Evolutionary conservation across 2,797 vertebrate species (phyloP), one percentile per base, ranked within the genome.

Genomic region (Eidolon dupreanum): DNA sequence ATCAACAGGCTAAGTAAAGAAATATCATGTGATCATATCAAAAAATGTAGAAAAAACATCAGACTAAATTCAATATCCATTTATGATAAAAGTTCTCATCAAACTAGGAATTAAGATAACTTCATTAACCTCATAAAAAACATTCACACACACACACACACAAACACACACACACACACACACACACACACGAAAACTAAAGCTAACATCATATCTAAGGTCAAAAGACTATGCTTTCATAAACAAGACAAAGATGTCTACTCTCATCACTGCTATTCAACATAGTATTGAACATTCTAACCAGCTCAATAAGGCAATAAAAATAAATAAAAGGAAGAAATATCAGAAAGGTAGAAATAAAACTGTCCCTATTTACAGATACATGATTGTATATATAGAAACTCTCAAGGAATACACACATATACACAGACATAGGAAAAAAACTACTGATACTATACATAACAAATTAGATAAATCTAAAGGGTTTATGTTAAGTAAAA

Each of bases 11-110:
- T 65, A 74, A 86, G 73, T 9, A 88, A 46, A 78, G 53, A 33
- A 55, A 79, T 87, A 85, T n/a, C 6, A 65, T 66, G 65, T 31
- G 36, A 63, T 90, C 75, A 70, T 36, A 49, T 66, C 68, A 79
- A 78, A 53, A 17, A 46, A 78, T 78, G 16, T 22, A 84, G 10
- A 83, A 63, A 75, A 57, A 31, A 6, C 19, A 33, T 85, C 59
- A 77, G 41, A 94, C 41, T 75, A 94, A 93, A 49, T 68, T 83
- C 63, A 59, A 61, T 16, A 94, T 61, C 24, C 53, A 65, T 90
- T 83, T 41, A 68, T 78, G 22, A 94, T 36, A 90, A 85, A 85
- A 85, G 26, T 74, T 87, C 83, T 79, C 63, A 79, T 41, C n/a
- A 87, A 79, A 38, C 33, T 59, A 70, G 51, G 38, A 92, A 57